Evolutionary conservation across 2,888 invertebrate genomes (phyloP), one percentile per base, ranked within the genome.

Genomic region (Bembecia ichneumoniformis): DNA sequence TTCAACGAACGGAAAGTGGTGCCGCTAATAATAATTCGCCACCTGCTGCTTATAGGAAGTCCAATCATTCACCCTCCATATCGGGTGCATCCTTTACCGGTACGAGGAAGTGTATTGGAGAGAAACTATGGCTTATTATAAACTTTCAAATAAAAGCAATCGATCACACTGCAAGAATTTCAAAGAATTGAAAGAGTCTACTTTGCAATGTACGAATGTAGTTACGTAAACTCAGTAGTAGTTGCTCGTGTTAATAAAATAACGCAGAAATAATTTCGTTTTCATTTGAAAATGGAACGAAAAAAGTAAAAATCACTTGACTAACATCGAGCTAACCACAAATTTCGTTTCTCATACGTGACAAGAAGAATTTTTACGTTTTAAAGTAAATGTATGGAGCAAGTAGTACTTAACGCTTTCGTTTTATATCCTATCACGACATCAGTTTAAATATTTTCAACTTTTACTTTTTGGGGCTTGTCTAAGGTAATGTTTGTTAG

Each of bases 1-100:
- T 83, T 86, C 84, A 82, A 68, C 71, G 84, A 77, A 82, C 86
- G 67, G 78, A 79, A 81, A 77, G 77, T 77, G 77, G 73, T 70
- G 60, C 66, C 72, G 65, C 69, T 75, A 81, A 82, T 82, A 82
- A 83, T 82, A 83, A 79, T 77, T 64, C 64, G 66, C 72, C 81
- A 82, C 77, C 77, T 80, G 80, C 70, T 73, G 60, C 61, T 61
- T 67, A 71, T 69, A 72, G 78, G 78, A 77, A 77, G 76, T 71
- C 63, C 55, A 58, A 58, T 58, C 65, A 64, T 54, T 49, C 58
- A 59, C 55, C 53, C 56, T 58, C 66, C 74, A 62, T 68, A 70
- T 67, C 63, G 58, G 66, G 61, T 56, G 62, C 68, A 68, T 74
- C 72, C 74, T 71, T 51, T 53, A 53, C 46, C 54, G 55, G 16